Percentiles rank a stretch among this genome's conserved stretches.
phyloP scores from a whole-genome alignment of 2,888 invertebrate genomes.

The Tetranychus piercei region DNA sequence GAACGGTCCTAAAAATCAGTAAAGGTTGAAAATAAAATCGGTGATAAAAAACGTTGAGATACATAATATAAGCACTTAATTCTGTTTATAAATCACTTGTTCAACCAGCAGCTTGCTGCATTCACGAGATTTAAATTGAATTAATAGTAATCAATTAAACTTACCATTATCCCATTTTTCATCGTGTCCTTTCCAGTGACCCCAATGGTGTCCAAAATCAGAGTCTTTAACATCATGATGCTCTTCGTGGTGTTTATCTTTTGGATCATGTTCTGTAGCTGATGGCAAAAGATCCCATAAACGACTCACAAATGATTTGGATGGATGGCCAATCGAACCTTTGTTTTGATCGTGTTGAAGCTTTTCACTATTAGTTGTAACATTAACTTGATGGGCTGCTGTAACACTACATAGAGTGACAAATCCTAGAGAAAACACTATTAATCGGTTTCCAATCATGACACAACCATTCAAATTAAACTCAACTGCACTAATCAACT shows the following conservation, averaged over 20 bases:
- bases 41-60: no score
- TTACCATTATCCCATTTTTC: neutral
- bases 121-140: no score
- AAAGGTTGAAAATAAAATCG: no score
- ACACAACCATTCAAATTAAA: neutral
- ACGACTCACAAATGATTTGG: neutral
- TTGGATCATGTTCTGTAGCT: neutral
- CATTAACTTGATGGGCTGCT: no score
- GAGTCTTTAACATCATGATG: neutral
- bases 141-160: neutral
- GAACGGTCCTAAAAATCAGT: no score
- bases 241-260: conserved; percentile 7
- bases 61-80: no score
- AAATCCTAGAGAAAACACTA: neutral
- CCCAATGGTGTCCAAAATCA: conserved; percentile 6
- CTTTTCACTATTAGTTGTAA: no score
- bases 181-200: conserved; percentile 1
- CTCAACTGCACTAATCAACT: neutral
- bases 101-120: no score
- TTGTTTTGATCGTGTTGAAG: no score
- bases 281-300: conserved; percentile 3
- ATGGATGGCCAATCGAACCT: neutral
- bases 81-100: no score
- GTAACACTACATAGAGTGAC: no score
- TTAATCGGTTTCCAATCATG: neutral